Evolutionary conservation across 2,113 vertebrate species (phyloP).

Genomic region (Sylvia atricapilla): DNA sequence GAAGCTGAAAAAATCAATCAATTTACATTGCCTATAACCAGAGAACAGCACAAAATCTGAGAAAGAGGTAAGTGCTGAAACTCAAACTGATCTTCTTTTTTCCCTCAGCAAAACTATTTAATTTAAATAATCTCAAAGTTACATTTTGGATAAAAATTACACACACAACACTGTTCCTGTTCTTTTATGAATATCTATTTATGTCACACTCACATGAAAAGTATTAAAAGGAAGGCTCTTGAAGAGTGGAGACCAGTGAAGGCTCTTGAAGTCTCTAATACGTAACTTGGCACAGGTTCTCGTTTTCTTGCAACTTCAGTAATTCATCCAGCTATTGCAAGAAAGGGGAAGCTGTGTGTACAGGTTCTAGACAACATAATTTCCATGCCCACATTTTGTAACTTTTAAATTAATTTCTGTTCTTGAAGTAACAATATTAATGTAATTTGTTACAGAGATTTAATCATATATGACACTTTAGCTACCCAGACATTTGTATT

Average conservation of each 20-base stretch:
- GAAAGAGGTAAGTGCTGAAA: background rate
- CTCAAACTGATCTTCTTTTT: background rate
- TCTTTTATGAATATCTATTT: background rate
- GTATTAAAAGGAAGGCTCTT: background rate
- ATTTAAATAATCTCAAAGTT: background rate
- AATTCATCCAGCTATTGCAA: background rate
- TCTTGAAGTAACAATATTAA: conserved; percentile 39
- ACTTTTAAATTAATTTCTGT: conserved; percentile 50
- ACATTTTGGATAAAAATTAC: background rate
- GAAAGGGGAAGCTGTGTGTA: conserved; percentile 13
- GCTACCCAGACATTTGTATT: background rate
- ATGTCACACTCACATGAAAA: rapidly evolving
- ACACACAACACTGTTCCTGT: background rate
- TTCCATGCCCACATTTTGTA: conserved; percentile 8
- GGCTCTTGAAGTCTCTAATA: background rate
- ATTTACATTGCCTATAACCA: background rate
- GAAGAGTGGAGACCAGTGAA: background rate
- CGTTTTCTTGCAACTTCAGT: background rate
- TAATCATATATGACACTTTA: background rate
- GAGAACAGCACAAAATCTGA: background rate
- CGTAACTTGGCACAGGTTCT: background rate
- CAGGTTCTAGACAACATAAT: conserved; percentile 1
- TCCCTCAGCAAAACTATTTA: background rate
- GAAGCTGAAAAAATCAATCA: background rate
- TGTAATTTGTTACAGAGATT: conserved; percentile 32